Conservation (phyloP, 2,888 invertebrate genomes). For the Ophraella communa region DNA sequence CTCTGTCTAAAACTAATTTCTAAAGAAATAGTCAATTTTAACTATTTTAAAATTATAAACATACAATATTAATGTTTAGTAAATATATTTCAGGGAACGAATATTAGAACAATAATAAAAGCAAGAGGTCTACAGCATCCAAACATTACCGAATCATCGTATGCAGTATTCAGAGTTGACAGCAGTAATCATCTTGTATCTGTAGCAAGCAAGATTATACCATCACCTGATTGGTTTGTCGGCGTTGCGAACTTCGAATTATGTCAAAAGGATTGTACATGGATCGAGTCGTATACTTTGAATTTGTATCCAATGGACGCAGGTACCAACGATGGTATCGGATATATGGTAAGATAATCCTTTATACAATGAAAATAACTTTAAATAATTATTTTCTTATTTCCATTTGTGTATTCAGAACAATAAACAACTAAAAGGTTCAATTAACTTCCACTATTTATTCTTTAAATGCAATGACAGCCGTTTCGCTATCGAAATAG, state of each 20-base stretch:
- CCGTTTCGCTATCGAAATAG: no score
- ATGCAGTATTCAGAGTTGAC: constrained; percentile 86
- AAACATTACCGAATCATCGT: constrained; percentile 81
- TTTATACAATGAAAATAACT: not conserved
- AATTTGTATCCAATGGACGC: constrained; percentile 94
- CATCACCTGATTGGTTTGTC: constrained; percentile 96
- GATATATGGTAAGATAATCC: constrained; percentile 70
- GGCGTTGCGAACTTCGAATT: constrained; percentile 89
- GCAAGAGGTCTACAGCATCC: constrained; percentile 88
- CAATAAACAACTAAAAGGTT: no score
- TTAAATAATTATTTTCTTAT: not conserved
- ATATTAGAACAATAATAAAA: constrained; percentile 89
- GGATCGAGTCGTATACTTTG: constrained; percentile 79
- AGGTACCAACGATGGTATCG: constrained; percentile 88
- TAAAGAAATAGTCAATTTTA: no score
- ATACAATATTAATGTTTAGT: no score
- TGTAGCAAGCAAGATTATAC: constrained; percentile 90
- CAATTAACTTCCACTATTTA: no score
- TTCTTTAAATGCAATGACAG: no score
- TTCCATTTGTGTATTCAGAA: no score
- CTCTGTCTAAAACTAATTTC: no score
- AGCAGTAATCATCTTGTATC: constrained; percentile 90
- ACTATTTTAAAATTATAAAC: no score
- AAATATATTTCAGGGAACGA: constrained; percentile 68
- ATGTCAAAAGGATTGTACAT: constrained; percentile 85